Base-by-base conservation (phyloP, 2,888 invertebrate genomes). In the Campoplex capitator region DNA sequence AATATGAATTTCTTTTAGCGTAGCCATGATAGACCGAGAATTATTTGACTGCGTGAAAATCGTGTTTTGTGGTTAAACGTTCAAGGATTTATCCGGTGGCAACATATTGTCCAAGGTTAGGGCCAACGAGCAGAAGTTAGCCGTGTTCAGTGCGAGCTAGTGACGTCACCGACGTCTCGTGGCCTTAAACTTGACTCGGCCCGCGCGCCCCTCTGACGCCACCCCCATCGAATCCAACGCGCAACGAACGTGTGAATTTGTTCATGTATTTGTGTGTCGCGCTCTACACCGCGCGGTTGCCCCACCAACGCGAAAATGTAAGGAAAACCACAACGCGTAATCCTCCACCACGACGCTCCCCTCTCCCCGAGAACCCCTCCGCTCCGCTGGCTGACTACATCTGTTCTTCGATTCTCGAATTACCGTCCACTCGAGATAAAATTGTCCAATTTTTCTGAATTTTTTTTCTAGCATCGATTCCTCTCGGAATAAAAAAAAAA, bases 151-250 rank as follows among this genome's bases (percentile, higher is more conserved):
- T 88, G 86, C 62, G 65, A 78, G 23, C 45, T 48, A 83, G 85
- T 93, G 93, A 93, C 93, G 93, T 92, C 93, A 93, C 86, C 91
- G 91, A 90, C 92, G 92, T 93, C 92, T 93, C 93, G 91, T 91
- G 92, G 92, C 91, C 92, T 92, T 91, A 93, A 93, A 93, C 93
- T 93, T 93, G 92, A 91, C 90, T 89, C 91, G 88, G 88, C 85
- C 86, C 84, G 76, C 88, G 76, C 88, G 88, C 80, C 86, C 51
- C 86, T 65, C 51, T 32, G 28, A 74, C 67, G 73, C 58, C 83
- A 58, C 51, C 74, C 68, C 74, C 28, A 68, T 48, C 73, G 78
- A 65, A 58, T 54, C 79, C 48, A 23, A 32, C 68, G 23, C n/a
- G 23, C n/a, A n/a, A 23, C 42, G 35, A 42, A 38, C n/a, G 51